Evolutionary conservation across 1,140 invertebrate species (phyloP).

Genomic region (Pomacea maculata): DNA sequence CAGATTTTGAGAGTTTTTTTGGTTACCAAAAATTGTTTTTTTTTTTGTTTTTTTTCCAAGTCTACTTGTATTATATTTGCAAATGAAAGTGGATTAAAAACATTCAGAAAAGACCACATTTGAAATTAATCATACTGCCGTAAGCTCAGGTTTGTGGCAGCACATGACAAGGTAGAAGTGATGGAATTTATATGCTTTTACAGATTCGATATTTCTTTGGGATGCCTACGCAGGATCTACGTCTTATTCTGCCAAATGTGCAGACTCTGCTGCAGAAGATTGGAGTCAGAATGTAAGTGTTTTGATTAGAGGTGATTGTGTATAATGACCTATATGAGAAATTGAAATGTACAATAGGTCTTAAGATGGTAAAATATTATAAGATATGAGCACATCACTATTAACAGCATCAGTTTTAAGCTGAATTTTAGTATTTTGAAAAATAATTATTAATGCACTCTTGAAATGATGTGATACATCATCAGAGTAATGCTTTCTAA

Average conservation of each 20-base stretch:
- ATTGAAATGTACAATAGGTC: too few relatives aligned
- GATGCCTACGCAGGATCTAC: constrained; percentile 75
- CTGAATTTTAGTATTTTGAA: too few relatives aligned
- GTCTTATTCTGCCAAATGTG: constrained; percentile 80
- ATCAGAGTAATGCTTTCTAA: too few relatives aligned
- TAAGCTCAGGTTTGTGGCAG: not conserved
- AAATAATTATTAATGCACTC: too few relatives aligned
- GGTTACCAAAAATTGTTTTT: not conserved
- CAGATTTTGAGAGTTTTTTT: not conserved
- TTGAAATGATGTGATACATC: too few relatives aligned
- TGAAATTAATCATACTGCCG: not conserved
- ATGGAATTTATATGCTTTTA: not conserved
- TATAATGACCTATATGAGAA: not conserved
- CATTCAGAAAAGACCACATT: too few relatives aligned
- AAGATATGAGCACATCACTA: too few relatives aligned
- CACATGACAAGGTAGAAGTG: not conserved
- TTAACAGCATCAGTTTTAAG: too few relatives aligned
- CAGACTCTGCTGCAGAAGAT: constrained; percentile 70
- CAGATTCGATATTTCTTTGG: constrained; percentile 77
- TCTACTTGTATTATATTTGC: not conserved
- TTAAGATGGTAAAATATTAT: too few relatives aligned
- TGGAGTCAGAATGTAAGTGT: constrained; percentile 55
- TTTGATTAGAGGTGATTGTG: constrained; percentile 3
- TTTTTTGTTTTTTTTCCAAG: not conserved
- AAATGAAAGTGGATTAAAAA: too few relatives aligned